Percentiles rank a stretch among this genome's conserved stretches.
These are phyloP conservation scores for Chamaetylas fuelleborni DNA, from an alignment of 2,113 vertebrate species.

Conservation along the genomic window DNA sequence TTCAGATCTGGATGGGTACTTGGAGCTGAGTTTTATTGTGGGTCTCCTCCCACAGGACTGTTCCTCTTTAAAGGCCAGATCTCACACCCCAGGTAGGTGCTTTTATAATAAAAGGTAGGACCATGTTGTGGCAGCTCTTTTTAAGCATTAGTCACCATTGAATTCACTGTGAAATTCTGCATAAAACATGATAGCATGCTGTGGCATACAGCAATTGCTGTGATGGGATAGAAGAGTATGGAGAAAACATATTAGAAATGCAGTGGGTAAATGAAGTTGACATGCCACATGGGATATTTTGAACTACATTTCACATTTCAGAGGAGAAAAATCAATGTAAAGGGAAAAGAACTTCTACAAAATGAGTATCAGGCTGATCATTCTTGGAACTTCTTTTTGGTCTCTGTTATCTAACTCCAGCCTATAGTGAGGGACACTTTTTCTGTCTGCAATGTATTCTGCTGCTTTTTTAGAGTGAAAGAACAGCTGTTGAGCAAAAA, in stretches of 20 bases:
- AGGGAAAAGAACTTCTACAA: slow-evolving; percentile 45
- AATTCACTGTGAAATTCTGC: slow-evolving; percentile 58
- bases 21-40: background rate
- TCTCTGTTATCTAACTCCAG: slow-evolving; percentile 14
- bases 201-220: slow-evolving; percentile 52
- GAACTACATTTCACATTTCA: slow-evolving; percentile 55
- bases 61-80: background rate
- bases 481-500: slow-evolving; percentile 72
- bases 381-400: slow-evolving; percentile 27
- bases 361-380: slow-evolving; percentile 25
- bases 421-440: background rate
- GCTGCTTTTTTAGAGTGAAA: slow-evolving; percentile 37
- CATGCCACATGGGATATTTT: slow-evolving; percentile 58
- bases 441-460: slow-evolving; percentile 61
- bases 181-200: slow-evolving; percentile 65
- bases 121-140: slow-evolving; percentile 42
- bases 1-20: background rate
- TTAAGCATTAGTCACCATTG: slow-evolving; percentile 54
- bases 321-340: slow-evolving; percentile 49
- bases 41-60: background rate
- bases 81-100: background rate
- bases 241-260: slow-evolving; percentile 61
- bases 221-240: slow-evolving; percentile 39
- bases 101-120: background rate
- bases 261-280: slow-evolving; percentile 60